phyloP scores from a whole-genome alignment of 2,113 vertebrate species.

The Albula goreensis region DNA sequence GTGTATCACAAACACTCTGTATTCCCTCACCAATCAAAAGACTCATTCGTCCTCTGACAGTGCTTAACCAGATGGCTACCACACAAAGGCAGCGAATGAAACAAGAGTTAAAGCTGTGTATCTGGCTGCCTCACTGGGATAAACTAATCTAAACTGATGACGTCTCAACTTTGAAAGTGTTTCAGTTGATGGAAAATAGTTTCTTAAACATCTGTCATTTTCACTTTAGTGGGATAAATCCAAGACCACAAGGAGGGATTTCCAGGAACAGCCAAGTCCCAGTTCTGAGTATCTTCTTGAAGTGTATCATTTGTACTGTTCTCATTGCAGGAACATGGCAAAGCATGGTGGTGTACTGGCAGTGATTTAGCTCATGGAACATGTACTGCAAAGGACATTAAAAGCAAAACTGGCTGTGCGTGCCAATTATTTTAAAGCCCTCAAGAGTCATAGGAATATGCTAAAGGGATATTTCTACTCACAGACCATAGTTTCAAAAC shows the following conservation, averaged over 20 bases:
- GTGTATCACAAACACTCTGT: background rate
- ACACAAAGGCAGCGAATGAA: conserved; percentile 11
- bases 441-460: background rate
- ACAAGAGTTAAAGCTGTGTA: conserved; percentile 9
- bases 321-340: conserved; percentile 17
- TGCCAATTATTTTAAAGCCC: conserved; percentile 14
- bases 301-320: conserved; percentile 19
- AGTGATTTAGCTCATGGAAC: conserved; percentile 3
- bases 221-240: conserved; percentile 30
- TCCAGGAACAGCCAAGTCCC: conserved; percentile 39
- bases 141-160: conserved; percentile 36
- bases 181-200: conserved; percentile 41
- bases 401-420: background rate
- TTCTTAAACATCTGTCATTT: conserved; percentile 38
- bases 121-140: conserved; percentile 18
- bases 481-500: background rate
- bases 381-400: conserved; percentile 13
- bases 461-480: background rate
- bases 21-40: background rate
- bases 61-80: background rate
- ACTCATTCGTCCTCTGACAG: background rate
- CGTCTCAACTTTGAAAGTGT: conserved; percentile 21
- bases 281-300: conserved; percentile 26
- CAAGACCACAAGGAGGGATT: conserved; percentile 35
- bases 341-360: background rate